Conservation (phyloP, 2,113 vertebrate genomes). For the Nanger granti region DNA sequence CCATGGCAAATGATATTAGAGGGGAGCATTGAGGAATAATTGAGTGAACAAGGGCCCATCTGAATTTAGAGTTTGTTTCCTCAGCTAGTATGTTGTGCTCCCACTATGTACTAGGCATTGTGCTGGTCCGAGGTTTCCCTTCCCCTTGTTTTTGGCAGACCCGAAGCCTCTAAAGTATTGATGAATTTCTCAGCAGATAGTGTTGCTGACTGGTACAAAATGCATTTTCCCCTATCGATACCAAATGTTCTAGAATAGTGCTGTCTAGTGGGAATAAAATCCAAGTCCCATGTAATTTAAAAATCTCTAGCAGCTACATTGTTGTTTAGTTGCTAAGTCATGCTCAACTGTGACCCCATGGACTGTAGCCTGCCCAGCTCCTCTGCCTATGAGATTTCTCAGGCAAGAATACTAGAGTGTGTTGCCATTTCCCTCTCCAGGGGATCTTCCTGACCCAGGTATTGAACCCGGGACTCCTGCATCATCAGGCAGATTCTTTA, state of each 20-base stretch:
- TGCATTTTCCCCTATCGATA: neutral
- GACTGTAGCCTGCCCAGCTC: neutral
- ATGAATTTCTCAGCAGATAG: neutral
- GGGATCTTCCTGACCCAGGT: neutral
- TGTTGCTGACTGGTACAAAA: constrained; percentile 1
- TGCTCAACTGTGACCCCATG: neutral
- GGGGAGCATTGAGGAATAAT: neutral
- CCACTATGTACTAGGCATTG: neutral
- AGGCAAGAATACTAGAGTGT: neutral
- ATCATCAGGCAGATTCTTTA: neutral
- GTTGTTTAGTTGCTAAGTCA: neutral
- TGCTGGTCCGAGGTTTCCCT: neutral
- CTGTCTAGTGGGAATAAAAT: neutral
- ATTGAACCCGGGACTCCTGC: neutral
- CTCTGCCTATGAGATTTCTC: neutral
- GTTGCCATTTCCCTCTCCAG: neutral
- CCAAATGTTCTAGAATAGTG: neutral
- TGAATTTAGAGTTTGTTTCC: constrained; percentile 18
- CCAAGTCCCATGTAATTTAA: neutral
- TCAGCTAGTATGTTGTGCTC: neutral
- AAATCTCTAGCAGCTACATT: constrained; percentile 5
- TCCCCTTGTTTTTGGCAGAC: neutral
- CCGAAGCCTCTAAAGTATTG: neutral
- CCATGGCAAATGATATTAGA: neutral
- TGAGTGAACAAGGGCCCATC: neutral